Evolutionary conservation across 2,888 invertebrate species (phyloP).

Genomic region (Bruchidius siliquastri): DNA sequence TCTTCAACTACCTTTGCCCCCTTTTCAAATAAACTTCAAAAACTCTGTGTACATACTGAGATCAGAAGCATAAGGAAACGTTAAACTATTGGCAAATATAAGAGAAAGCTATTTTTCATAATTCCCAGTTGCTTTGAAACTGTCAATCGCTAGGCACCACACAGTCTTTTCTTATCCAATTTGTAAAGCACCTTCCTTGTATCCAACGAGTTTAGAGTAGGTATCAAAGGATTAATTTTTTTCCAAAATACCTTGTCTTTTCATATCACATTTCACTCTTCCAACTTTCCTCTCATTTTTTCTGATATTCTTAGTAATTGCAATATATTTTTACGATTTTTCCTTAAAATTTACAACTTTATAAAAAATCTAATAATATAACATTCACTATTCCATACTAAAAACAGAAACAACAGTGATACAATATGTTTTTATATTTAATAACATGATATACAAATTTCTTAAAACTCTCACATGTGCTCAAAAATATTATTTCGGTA

Average conservation of each 20-base stretch:
- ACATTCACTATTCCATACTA: conserved; percentile 34
- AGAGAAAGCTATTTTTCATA: conserved; percentile 37
- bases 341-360: background rate
- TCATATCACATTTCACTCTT: conserved; percentile 30
- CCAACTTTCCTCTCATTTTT: conserved; percentile 23
- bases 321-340: conserved; percentile 16
- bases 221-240: conserved; percentile 25
- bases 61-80: conserved; percentile 33
- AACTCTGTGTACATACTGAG: conserved; percentile 42
- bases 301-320: conserved; percentile 21
- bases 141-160: conserved; percentile 43
- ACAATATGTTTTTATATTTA: conserved; percentile 13
- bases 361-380: conserved; percentile 9
- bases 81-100: conserved; percentile 22
- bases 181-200: conserved; percentile 31
- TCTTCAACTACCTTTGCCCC: background rate
- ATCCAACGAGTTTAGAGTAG: conserved; percentile 15
- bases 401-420: conserved; percentile 19
- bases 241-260: conserved; percentile 40
- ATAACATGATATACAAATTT: conserved; percentile 13
- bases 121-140: conserved; percentile 29
- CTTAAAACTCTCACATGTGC: conserved; percentile 1
- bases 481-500: background rate
- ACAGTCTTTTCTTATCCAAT: conserved; percentile 42
- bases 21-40: conserved; percentile 7